A percentile compares a stretch with the other conserved stretches of the same genome.
These are phyloP conservation scores for Sebastes cheni DNA, from an alignment of 2,797 vertebrate species.

Conservation along the genomic window DNA sequence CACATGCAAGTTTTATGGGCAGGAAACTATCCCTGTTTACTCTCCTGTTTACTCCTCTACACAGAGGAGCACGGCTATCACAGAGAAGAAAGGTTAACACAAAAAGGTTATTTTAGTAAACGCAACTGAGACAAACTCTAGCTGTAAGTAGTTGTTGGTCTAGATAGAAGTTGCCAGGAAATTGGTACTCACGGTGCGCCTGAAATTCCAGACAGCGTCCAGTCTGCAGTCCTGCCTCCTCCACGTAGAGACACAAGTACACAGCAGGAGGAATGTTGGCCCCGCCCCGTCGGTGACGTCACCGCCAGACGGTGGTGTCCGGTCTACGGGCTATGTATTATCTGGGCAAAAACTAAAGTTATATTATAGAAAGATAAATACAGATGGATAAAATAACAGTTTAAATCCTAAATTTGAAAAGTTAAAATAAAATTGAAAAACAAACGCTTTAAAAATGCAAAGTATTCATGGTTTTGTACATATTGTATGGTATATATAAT, in stretches of 20 bases:
- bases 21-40: constrained; percentile 59
- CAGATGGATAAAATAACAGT: no score
- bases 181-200: constrained; percentile 73
- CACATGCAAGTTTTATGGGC: constrained; percentile 57
- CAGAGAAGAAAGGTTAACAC: neutral
- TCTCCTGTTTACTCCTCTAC: neutral
- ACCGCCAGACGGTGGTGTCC: neutral
- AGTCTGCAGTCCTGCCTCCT: constrained; percentile 65
- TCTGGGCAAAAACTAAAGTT: neutral
- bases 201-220: constrained; percentile 75
- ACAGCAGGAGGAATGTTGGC: constrained; percentile 57
- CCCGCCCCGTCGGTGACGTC: constrained; percentile 67
- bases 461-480: no score
- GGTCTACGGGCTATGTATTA: neutral
- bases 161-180: constrained; percentile 51
- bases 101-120: neutral
- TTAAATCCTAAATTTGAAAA: no score
- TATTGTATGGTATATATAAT: no score
- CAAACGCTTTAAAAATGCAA: no score
- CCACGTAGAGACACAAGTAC: constrained; percentile 78
- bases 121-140: neutral
- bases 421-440: no score
- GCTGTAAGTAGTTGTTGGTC: neutral
- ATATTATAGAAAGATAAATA: no score
- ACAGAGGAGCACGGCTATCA: neutral